Evolutionary conservation across 2,888 invertebrate species (phyloP).

Genomic region (Eupithecia vulgata): DNA sequence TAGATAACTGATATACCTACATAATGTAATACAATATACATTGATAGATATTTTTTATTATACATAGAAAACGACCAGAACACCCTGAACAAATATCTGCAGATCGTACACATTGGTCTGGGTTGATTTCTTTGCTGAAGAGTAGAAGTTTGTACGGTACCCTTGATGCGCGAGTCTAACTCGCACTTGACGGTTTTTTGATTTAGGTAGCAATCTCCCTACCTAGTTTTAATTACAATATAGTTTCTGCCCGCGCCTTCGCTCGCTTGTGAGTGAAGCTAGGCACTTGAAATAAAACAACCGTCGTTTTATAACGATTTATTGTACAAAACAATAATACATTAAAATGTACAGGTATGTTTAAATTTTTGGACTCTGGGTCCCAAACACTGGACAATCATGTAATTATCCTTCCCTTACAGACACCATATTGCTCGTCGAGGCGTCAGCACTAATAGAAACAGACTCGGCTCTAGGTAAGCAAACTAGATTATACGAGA

Average conservation of each 20-base stretch:
- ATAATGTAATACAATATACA: no score
- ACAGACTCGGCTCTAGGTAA: slow-evolving; percentile 82
- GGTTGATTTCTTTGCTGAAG: no score
- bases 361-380: slow-evolving; percentile 81
- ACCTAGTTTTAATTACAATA: not conserved
- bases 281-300: slow-evolving; percentile 59
- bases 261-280: not conserved
- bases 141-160: no score
- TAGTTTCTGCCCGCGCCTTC: no score
- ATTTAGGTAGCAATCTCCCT: not conserved
- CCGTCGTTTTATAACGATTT: slow-evolving; percentile 83
- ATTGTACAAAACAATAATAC: slow-evolving; percentile 86
- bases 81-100: no score
- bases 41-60: no score
- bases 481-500: slow-evolving; percentile 81
- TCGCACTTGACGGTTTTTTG: no score
- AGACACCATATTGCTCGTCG: slow-evolving; percentile 84
- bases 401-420: slow-evolving; percentile 81
- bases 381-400: slow-evolving; percentile 82
- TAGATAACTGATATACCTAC: no score
- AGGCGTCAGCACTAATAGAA: slow-evolving; percentile 83
- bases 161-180: no score
- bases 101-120: no score
- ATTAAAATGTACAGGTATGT: slow-evolving; percentile 86
- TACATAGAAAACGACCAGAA: no score